Evolutionary conservation across 2,888 invertebrate species (phyloP).

Genomic region (Eilema griseolum): DNA sequence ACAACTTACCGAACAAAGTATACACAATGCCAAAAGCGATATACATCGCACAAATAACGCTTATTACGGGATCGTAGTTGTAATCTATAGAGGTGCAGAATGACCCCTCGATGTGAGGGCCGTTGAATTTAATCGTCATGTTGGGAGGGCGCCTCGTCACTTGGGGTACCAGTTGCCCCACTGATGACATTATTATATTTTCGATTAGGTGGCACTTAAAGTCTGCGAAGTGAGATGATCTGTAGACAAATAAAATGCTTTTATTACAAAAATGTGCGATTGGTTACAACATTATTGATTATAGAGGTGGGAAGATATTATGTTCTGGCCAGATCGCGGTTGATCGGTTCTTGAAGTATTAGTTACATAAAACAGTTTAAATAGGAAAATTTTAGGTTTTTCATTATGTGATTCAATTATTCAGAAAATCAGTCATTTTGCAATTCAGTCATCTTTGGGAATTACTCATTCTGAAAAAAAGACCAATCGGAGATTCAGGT

Average conservation of each 20-base stretch:
- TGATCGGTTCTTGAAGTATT: no score
- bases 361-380: no score
- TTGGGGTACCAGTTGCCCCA: conserved; percentile 86
- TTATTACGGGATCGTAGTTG: conserved; percentile 89
- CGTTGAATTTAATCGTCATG: conserved; percentile 72
- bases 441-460: no score
- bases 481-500: no score
- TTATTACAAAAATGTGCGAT: not conserved
- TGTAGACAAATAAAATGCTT: conserved; percentile 12
- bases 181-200: conserved; percentile 72
- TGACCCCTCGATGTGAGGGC: conserved; percentile 81
- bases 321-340: no score
- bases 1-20: conserved; percentile 92
- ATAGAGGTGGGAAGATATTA: no score
- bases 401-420: no score
- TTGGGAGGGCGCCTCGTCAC: conserved; percentile 81
- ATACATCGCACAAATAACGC: conserved; percentile 90
- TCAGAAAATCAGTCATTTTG: no score
- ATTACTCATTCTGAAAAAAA: no score
- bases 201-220: conserved; percentile 21
- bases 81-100: conserved; percentile 86
- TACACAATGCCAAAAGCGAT: conserved; percentile 94
- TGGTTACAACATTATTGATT: no score
- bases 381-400: no score
- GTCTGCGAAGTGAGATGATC: conserved; percentile 20